These are phyloP conservation scores for Heliconius himera DNA, from an alignment of 1,140 invertebrate species.

Conservation along the genomic window DNA sequence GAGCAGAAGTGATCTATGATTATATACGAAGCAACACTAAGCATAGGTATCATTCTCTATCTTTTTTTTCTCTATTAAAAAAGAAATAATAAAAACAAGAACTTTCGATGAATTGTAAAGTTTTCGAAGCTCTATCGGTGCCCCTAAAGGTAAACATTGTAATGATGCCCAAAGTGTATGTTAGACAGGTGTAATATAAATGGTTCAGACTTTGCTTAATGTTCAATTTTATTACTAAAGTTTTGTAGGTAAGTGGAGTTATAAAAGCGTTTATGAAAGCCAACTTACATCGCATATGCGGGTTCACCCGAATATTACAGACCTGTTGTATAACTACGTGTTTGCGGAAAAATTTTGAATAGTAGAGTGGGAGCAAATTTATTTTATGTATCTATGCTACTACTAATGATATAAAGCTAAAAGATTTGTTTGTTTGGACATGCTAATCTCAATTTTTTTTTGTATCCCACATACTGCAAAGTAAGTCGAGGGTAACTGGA, in stretches of 20 bases:
- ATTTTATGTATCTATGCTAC: too few relatives aligned
- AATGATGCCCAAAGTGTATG: constrained; percentile 32
- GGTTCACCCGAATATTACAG: not conserved
- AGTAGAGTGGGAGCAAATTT: not conserved
- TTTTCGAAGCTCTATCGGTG: not conserved
- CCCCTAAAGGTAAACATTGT: constrained; percentile 26
- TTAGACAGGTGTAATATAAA: constrained; percentile 41
- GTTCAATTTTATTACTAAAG: constrained; percentile 42
- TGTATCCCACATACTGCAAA: too few relatives aligned
- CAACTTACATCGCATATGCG: constrained; percentile 29
- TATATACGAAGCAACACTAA: not conserved
- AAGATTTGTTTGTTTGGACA: too few relatives aligned
- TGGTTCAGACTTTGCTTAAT: constrained; percentile 39
- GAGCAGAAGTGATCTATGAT: not conserved
- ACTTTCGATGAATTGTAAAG: not conserved
- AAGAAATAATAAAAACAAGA: not conserved
- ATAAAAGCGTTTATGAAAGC: constrained; percentile 37
- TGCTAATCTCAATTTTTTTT: too few relatives aligned
- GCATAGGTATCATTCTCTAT: not conserved
- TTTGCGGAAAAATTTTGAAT: constrained; percentile 9
- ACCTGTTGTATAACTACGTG: not conserved
- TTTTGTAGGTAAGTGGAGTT: constrained; percentile 32
- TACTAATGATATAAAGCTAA: not conserved
- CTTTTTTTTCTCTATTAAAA: not conserved
- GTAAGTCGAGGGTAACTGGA: too few relatives aligned